Percentiles rank a stretch among this genome's conserved stretches.
phyloP scores from a whole-genome alignment of 1,140 invertebrate species.

The Drosophila yakuba region DNA sequence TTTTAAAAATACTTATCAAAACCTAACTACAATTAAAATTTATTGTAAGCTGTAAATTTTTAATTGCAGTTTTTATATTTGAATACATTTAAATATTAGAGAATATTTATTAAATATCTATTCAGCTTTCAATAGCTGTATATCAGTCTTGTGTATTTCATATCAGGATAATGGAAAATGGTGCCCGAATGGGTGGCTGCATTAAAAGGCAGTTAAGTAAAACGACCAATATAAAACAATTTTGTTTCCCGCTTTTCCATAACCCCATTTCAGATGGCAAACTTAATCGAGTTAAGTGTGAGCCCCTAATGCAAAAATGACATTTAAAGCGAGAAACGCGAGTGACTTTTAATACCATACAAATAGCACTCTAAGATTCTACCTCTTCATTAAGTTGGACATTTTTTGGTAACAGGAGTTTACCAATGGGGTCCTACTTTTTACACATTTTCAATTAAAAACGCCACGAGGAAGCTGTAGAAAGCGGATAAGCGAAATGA shows the following conservation, averaged over 20 bases:
- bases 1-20: no score
- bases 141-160: constrained; percentile 1
- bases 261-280: constrained; percentile 11
- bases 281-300: constrained; percentile 61
- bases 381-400: no score
- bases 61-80: no score
- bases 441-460: neutral
- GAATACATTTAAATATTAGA: no score
- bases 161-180: constrained; percentile 3
- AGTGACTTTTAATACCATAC: no score
- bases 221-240: constrained; percentile 8
- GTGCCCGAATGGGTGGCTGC: neutral
- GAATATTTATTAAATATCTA: no score
- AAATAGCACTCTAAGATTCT: no score
- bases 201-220: no score
- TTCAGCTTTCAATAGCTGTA: neutral
- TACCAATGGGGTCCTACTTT: neutral
- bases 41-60: no score
- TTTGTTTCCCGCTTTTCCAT: constrained; percentile 6
- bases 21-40: no score
- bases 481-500: constrained; percentile 11
- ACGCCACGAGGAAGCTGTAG: neutral
- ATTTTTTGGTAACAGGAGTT: no score
- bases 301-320: constrained; percentile 13
- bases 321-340: neutral